Conservation (phyloP, 2,113 vertebrate genomes). For the Rhinoptilus africanus region DNA sequence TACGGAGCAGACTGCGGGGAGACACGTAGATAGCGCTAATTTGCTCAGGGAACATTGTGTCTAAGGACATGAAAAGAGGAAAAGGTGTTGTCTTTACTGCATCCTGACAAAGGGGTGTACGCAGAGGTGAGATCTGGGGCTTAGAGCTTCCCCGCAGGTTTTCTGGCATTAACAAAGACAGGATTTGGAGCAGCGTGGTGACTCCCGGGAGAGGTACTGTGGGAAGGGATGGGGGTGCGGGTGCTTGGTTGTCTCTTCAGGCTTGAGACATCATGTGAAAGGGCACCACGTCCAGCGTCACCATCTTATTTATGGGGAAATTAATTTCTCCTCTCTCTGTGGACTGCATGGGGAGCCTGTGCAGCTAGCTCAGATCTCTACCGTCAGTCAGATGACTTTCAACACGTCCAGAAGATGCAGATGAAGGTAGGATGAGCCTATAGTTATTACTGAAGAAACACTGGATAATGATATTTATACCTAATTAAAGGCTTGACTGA, state of each 20-base stretch:
- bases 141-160: background rate
- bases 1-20: background rate
- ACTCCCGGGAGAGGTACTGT: background rate
- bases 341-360: background rate
- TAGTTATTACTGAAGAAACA: background rate
- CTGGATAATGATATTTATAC: background rate
- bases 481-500: background rate
- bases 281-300: background rate
- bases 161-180: background rate
- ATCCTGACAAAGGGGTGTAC: fast-evolving
- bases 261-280: background rate
- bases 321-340: background rate
- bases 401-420: background rate
- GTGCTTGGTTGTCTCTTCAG: background rate
- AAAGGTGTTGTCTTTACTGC: background rate
- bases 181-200: fast-evolving
- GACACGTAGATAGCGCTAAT: background rate
- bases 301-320: background rate
- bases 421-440: background rate
- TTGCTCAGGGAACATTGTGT: background rate
- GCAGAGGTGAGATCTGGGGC: background rate
- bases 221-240: background rate
- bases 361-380: background rate
- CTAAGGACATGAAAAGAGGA: background rate
- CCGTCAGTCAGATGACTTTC: background rate